Base-by-base conservation (phyloP, 2,113 vertebrate species). In the Delphinus delphis region DNA sequence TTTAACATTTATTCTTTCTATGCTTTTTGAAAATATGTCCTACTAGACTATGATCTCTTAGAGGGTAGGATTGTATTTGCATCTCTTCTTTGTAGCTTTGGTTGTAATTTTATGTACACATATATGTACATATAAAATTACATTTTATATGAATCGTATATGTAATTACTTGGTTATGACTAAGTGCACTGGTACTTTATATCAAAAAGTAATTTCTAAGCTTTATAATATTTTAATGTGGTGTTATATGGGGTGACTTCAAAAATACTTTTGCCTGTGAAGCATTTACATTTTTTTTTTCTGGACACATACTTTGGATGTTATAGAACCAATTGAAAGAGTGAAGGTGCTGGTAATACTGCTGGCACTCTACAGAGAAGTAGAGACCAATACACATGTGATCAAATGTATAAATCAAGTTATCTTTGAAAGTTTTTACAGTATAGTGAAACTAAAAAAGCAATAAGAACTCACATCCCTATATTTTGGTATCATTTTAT, bases 321-420 rank as follows among this genome's bases (percentile, higher is more conserved):
- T 68, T 80, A 62, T 31, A 88, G 36, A 58, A n/a, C 21, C 11
- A 65, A 58, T 28, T 77, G 44, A 80, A 55, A 76, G 63, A 26
- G 6, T 85, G 14, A 83, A 73, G 21, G 21, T 62, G 14, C 2
- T 33, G 14, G 17, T 76, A 65, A 94, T 58, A 33, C 20, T 65
- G 10, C 10, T 60, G 23, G 65, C 14, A 68, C 28, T 92, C 20
- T 74, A 53, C 13, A 14, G n/a, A 83, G 55, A 44, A 86, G 67
- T 67, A 73, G 62, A 95, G 9, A 86, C 44, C 20, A 68, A 67
- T 8, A 89, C 23, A 60, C 67, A 71, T 17, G 26, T 38, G 41
- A 68, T 87, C 38, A 47, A 87, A 92, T 95, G 74, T 62, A 73
- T 36, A 53, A 76, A 53, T 93, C 77, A 81, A 21, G 21, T 95